A percentile compares a stretch with the other conserved stretches of the same genome.
Conservation (phyloP, 2,113 vertebrate genomes). For the Saimiri boliviensis region DNA sequence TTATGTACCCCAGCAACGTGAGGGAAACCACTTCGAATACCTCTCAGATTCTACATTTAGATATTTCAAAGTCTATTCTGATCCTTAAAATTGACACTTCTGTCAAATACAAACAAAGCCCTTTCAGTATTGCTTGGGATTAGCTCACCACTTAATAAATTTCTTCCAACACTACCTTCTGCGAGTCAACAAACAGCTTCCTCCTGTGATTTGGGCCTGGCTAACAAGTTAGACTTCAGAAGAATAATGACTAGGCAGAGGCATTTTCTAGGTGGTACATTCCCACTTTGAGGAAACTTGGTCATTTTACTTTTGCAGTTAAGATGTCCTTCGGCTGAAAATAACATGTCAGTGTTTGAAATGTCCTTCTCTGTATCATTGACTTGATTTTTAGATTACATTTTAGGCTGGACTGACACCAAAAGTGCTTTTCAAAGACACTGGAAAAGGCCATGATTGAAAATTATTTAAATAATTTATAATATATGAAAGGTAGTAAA, state of each 20-base stretch:
- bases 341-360: not conserved
- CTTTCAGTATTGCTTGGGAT: conserved; percentile 36
- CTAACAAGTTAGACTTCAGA: conserved; percentile 55
- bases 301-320: conserved; percentile 27
- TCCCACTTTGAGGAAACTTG: conserved; percentile 43
- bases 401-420: conserved; percentile 13
- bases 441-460: conserved; percentile 8
- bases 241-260: conserved; percentile 57
- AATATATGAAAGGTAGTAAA: not conserved
- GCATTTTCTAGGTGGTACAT: conserved; percentile 4
- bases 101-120: conserved; percentile 18
- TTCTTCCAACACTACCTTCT: conserved; percentile 61
- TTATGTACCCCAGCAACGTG: not conserved
- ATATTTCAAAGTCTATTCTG: not conserved
- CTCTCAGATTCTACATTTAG: not conserved
- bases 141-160: conserved; percentile 60
- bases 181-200: conserved; percentile 57
- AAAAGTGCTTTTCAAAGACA: conserved; percentile 27
- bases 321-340: conserved; percentile 37
- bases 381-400: conserved; percentile 29
- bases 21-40: not conserved
- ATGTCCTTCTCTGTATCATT: not conserved
- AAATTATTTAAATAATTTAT: conserved; percentile 50
- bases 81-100: conserved; percentile 54
- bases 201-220: conserved; percentile 47